These are phyloP conservation scores for Acomys russatus DNA, from an alignment of 2,797 vertebrate genomes.

Conservation along the genomic window DNA sequence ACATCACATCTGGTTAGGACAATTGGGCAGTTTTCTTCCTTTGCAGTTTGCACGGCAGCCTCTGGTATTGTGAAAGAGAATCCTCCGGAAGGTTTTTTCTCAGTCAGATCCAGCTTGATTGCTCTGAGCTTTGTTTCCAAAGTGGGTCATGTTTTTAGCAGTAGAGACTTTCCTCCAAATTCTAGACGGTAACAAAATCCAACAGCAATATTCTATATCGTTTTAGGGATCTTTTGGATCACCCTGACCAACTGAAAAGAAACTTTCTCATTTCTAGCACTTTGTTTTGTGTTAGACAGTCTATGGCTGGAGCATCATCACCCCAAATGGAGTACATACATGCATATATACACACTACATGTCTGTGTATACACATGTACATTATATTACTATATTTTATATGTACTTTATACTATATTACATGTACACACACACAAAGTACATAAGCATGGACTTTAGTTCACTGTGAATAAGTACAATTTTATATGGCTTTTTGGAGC, in stretches of 20 bases:
- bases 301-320: background rate
- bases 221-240: background rate
- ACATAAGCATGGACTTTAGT: background rate
- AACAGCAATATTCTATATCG: background rate
- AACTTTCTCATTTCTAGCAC: background rate
- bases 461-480: background rate
- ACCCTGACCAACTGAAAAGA: background rate
- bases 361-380: background rate
- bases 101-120: background rate
- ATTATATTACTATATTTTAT: background rate
- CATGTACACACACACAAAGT: background rate
- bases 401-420: background rate
- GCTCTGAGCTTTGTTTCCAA: background rate
- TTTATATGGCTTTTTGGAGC: background rate
- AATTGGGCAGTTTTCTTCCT: background rate
- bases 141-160: background rate
- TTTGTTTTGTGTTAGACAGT: background rate
- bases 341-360: background rate
- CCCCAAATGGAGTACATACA: background rate
- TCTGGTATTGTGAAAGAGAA: background rate
- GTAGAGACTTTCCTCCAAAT: background rate
- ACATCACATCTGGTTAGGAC: background rate
- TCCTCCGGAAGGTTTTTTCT: background rate
- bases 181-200: background rate
- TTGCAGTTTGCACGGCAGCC: background rate